Conservation (phyloP, 2,888 invertebrate species). For the Ichneumoninae sp. region DNA sequence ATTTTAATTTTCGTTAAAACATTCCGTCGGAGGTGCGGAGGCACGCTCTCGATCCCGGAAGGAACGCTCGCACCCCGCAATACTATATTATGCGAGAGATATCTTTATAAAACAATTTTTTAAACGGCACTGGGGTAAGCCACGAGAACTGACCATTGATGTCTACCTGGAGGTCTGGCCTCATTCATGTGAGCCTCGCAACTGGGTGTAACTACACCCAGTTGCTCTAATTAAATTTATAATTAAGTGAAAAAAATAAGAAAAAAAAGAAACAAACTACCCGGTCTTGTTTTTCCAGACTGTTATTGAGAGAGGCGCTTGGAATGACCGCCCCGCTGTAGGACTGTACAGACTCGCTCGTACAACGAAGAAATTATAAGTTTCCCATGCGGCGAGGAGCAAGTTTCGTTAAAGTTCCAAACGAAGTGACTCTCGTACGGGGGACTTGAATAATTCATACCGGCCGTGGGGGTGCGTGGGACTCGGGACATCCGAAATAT, state of each 20-base stretch:
- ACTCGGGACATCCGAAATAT: slow-evolving; percentile 24
- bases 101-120: slow-evolving; percentile 35
- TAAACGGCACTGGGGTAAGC: slow-evolving; percentile 40
- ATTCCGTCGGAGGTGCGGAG: slow-evolving; percentile 63
- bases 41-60: slow-evolving; percentile 53
- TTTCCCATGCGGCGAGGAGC: slow-evolving; percentile 12
- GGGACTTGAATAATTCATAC: slow-evolving; percentile 61
- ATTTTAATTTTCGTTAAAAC: slow-evolving; percentile 71
- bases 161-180: slow-evolving; percentile 1
- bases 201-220: slow-evolving; percentile 26
- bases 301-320: not conserved
- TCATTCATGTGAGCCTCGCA: slow-evolving; percentile 21
- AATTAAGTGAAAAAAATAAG: slow-evolving; percentile 45
- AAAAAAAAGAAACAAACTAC: not conserved
- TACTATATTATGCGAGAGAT: not conserved
- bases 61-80: slow-evolving; percentile 19
- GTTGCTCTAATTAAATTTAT: slow-evolving; percentile 56
- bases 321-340: not conserved
- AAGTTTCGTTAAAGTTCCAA: slow-evolving; percentile 41
- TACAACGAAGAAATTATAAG: not conserved
- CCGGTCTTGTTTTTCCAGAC: slow-evolving; percentile 16
- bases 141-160: not conserved
- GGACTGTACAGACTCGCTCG: not conserved
- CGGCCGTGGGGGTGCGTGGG: slow-evolving; percentile 2
- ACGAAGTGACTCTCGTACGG: slow-evolving; percentile 23